These are phyloP conservation scores for Argya squamiceps DNA, from an alignment of 2,797 vertebrate genomes.

Conservation along the genomic window DNA sequence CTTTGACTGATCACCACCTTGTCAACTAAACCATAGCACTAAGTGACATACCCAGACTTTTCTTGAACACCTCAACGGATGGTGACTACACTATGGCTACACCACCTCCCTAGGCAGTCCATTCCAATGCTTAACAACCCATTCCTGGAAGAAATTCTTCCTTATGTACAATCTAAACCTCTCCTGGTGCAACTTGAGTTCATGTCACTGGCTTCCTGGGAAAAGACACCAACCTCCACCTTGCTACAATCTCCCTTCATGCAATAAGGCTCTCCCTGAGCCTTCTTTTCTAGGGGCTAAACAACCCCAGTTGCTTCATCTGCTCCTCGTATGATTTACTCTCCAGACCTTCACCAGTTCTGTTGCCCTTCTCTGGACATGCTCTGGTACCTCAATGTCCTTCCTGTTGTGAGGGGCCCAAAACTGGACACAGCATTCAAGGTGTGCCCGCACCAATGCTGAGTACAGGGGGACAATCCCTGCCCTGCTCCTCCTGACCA, in stretches of 20 bases:
- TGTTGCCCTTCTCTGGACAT: accelerated
- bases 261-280: neutral
- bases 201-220: neutral
- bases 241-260: neutral
- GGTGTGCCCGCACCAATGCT: accelerated
- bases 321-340: neutral
- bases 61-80: neutral
- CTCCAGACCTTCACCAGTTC: neutral
- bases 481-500: neutral
- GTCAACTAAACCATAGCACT: neutral
- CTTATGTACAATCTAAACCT: neutral
- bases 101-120: neutral
- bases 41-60: neutral
- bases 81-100: neutral
- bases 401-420: neutral
- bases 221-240: neutral
- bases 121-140: neutral
- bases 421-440: accelerated
- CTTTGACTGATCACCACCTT: neutral
- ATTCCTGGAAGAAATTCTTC: neutral
- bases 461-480: neutral
- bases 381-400: no score
- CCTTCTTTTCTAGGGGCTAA: neutral
- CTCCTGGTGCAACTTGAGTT: neutral
- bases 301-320: neutral